Base-by-base conservation (phyloP, 2,888 invertebrate genomes). In the Pterobdella sp. region DNA sequence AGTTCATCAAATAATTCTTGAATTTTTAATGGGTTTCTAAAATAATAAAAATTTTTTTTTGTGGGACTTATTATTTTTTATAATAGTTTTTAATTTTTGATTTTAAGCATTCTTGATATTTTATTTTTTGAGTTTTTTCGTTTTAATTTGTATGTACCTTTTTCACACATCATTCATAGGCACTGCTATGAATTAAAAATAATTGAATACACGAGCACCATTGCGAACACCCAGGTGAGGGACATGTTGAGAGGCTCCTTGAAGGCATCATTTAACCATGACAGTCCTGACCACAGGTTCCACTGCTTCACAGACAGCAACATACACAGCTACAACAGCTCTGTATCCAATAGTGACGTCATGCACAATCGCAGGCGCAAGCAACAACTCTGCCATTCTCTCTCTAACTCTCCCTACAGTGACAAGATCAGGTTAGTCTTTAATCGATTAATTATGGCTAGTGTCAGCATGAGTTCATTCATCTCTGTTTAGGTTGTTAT, bases 241-340 rank as follows among this genome's bases (percentile, higher is more conserved):
- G 83, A 83, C 77, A 80, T 83, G 1, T 75, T 83, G 36, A 82
- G 81, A 73, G 82, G 82, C 37, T 81, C 81, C 0, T 75, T 83
- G 14, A 79, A 79, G 72, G 78, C 81, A 1, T 79, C 77, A 42
- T 81, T 76, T 75, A 76, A 81, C 26, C 76, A 80, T 31, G 79
- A 80, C 72, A 79, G 79, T 49, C 80, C 80, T 26, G 79, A 78
- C 35, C 42, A 22, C 31, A 18, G 2, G 31, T 7, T 2, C 65
- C n/a, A n/a, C n/a, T n/a, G n/a, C n/a, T n/a, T n/a, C n/a, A n/a
- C n/a, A n/a, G n/a, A n/a, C n/a, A n/a, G n/a, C n/a, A n/a, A n/a
- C n/a, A n/a, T n/a, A n/a, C 18, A 65, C 65, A 65, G 7, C 10
- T 35, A 65, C 65, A 65, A 65, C 65, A 65, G 65, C 65, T 3